These are phyloP conservation scores for Odontomyia ornata DNA, from an alignment of 2,888 invertebrate genomes.

Conservation along the genomic window DNA sequence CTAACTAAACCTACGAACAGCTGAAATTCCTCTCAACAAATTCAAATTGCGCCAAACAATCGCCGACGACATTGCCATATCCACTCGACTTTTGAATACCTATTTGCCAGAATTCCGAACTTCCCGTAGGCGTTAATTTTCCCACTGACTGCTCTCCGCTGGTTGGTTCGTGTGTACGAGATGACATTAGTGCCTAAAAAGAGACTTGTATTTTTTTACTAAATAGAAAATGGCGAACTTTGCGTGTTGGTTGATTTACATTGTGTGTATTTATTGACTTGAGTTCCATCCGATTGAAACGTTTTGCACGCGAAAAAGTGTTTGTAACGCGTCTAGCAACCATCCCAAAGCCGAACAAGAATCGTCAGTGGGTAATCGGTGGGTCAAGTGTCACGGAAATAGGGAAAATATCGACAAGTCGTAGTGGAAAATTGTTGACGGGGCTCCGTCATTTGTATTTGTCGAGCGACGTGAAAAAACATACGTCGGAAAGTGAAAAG, in stretches of 20 bases:
- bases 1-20: too few relatives aligned
- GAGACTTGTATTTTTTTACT: slow-evolving; percentile 41
- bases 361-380: background rate
- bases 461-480: background rate
- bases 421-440: slow-evolving; percentile 42
- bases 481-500: slow-evolving; percentile 4
- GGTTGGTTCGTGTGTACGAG: slow-evolving; percentile 5
- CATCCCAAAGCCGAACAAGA: background rate
- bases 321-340: background rate
- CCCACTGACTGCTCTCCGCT: background rate
- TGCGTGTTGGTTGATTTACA: slow-evolving; percentile 51
- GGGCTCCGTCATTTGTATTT: slow-evolving; percentile 37
- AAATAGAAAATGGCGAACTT: slow-evolving; percentile 52
- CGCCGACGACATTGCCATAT: background rate
- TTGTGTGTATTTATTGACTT: slow-evolving; percentile 49
- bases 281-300: slow-evolving; percentile 42
- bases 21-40: too few relatives aligned
- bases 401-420: slow-evolving; percentile 20
- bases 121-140: slow-evolving; percentile 35
- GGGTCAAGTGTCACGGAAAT: slow-evolving; percentile 2
- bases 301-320: slow-evolving; percentile 31
- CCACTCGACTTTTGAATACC: background rate
- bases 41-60: too few relatives aligned
- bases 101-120: background rate
- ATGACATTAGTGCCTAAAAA: slow-evolving; percentile 44